A percentile compares a stretch with the other conserved stretches of the same genome.
These are phyloP conservation scores for Nemotelus pantherinus DNA, from an alignment of 2,888 invertebrate genomes.

Conservation along the genomic window DNA sequence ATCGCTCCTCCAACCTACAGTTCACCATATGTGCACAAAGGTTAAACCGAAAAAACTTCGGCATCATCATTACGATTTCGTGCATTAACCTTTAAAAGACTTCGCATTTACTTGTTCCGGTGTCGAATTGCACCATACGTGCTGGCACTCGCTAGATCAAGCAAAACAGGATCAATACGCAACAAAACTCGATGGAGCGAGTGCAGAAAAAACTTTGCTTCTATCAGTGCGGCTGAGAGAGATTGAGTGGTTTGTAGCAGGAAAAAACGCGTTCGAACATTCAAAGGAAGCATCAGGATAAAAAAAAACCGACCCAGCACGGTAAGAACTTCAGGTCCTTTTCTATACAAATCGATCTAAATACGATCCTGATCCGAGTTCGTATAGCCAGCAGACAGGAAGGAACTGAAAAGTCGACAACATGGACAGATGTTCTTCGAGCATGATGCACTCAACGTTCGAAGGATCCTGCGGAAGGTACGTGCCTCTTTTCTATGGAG, in stretches of 20 bases:
- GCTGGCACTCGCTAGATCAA: conserved; percentile 49
- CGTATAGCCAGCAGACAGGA: conserved; percentile 34
- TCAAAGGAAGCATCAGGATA: not conserved
- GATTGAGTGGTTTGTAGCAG: conserved; percentile 4
- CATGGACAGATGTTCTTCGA: conserved; percentile 38
- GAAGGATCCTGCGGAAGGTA: conserved; percentile 35
- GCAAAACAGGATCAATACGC: conserved; percentile 26
- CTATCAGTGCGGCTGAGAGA: not conserved
- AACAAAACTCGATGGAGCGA: not conserved
- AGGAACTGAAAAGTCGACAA: conserved; percentile 43
- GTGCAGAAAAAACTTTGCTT: conserved; percentile 7
- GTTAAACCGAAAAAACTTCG: not conserved
- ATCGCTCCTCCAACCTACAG: not conserved
- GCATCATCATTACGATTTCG: conserved; percentile 49
- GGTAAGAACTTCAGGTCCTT: conserved; percentile 1
- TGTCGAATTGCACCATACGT: conserved; percentile 53
- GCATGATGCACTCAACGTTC: conserved; percentile 17
- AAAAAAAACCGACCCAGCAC: not conserved
- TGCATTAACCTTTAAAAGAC: conserved; percentile 52
- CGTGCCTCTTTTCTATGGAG: conserved; percentile 28
- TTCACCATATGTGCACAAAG: conserved; percentile 3
- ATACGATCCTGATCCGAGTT: conserved; percentile 13
- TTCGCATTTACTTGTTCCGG: conserved; percentile 54
- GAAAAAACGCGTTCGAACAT: conserved; percentile 24
- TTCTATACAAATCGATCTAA: conserved; percentile 17